Percentiles rank a stretch among this genome's conserved stretches.
phyloP scores from a whole-genome alignment of 2,888 invertebrate genomes.

The Leptopilina drosophilae region DNA sequence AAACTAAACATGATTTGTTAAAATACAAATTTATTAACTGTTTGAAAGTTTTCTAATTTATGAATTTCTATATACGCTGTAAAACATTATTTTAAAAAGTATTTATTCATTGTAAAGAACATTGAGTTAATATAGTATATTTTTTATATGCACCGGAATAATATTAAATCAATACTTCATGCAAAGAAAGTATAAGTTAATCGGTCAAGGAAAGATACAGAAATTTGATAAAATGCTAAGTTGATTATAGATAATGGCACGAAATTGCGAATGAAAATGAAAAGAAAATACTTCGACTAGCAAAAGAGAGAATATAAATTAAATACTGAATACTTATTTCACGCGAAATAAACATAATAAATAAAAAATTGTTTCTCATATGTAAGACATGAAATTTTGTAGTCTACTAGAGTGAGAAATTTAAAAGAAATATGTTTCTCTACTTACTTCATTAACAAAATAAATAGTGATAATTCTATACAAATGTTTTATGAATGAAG shows the following conservation, averaged over 20 bases:
- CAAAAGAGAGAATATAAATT: neutral
- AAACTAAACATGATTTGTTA: neutral
- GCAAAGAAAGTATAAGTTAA: conserved; percentile 1
- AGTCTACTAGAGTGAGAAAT: neutral
- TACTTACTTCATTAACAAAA: conserved; percentile 4
- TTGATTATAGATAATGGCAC: conserved; percentile 7
- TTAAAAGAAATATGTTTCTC: neutral
- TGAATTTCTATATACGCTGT: neutral
- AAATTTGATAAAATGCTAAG: conserved; percentile 11
- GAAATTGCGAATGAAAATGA: neutral
- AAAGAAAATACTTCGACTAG: neutral
- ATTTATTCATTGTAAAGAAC: too few relatives aligned
- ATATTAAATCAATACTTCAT: neutral
- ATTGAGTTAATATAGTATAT: neutral
- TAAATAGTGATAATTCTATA: neutral
- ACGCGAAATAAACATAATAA: neutral
- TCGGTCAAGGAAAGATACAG: conserved; percentile 14
- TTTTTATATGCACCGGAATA: neutral
- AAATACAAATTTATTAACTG: neutral
- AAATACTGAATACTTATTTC: conserved; percentile 7
- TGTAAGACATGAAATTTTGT: neutral
- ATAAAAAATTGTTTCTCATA: neutral
- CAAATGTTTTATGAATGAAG: conserved; percentile 38
- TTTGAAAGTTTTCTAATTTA: neutral
- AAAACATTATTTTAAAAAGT: neutral